Conservation (phyloP, 23 tunicate species). For the Styela clava region DNA sequence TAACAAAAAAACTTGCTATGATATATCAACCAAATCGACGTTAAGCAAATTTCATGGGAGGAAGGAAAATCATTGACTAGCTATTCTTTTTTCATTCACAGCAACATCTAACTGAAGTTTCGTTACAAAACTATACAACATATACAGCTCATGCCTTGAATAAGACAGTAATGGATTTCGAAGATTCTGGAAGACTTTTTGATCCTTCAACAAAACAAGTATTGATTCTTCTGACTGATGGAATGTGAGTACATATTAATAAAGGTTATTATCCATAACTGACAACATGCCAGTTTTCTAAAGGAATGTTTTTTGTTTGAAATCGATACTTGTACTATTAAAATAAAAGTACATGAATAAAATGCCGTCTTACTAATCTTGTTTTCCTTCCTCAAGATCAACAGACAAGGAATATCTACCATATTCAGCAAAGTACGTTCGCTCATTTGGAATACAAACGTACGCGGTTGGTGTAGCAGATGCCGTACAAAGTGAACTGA, state of each 20-base stretch:
- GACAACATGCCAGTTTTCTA: no score
- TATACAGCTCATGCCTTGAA: constrained; percentile 81
- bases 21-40: no score
- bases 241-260: constrained; percentile 40
- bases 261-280: no score
- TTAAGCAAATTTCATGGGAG: no score
- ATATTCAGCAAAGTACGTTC: constrained; percentile 37
- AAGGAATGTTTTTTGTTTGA: no score
- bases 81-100: no score
- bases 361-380: no score
- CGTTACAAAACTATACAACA: constrained; percentile 35
- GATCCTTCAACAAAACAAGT: constrained; percentile 31
- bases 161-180: constrained; percentile 66
- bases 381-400: constrained; percentile 23
- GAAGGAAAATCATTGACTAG: no score
- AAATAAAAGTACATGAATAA: no score
- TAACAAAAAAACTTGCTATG: no score
- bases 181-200: constrained; percentile 35
- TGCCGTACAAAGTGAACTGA: constrained; percentile 41
- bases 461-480: constrained; percentile 62
- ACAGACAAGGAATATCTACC: constrained; percentile 36
- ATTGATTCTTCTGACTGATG: constrained; percentile 76
- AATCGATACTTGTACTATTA: no score
- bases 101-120: constrained; percentile 39
- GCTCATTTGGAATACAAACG: constrained; percentile 57